These are phyloP conservation scores for Marasmarcha lunaedactyla DNA, from an alignment of 2,888 invertebrate genomes.

Conservation along the genomic window DNA sequence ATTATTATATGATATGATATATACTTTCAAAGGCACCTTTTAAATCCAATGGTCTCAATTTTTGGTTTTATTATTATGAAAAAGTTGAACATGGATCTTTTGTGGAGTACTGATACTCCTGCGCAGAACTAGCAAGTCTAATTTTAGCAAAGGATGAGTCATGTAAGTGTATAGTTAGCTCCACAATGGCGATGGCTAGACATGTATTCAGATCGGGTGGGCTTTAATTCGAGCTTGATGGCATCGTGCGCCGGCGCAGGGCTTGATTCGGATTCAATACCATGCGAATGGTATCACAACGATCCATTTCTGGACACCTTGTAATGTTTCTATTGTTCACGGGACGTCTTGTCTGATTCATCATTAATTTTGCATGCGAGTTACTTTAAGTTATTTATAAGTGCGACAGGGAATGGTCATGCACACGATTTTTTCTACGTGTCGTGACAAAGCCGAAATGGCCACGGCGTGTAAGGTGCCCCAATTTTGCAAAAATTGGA, in stretches of 20 bases:
- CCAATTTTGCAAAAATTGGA: slow-evolving; percentile 26
- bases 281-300: slow-evolving; percentile 14
- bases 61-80: no score
- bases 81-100: no score
- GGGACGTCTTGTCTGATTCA: slow-evolving; percentile 14
- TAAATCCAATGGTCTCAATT: no score
- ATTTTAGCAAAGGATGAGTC: neutral
- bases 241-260: slow-evolving; percentile 10
- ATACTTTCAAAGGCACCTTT: no score
- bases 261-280: slow-evolving; percentile 53
- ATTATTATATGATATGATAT: no score
- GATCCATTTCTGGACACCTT: slow-evolving; percentile 53
- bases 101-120: neutral
- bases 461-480: no score
- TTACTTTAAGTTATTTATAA: no score
- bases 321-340: slow-evolving; percentile 61
- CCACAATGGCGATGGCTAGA: slow-evolving; percentile 31
- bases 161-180: slow-evolving; percentile 7
- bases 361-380: neutral
- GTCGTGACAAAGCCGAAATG: no score
- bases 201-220: slow-evolving; percentile 28
- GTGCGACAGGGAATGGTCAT: no score
- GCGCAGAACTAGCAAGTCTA: neutral
- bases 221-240: neutral
- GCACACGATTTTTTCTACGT: no score